Base-by-base conservation (phyloP, 2,113 vertebrate species). In the Pyxicephalus adspersus region DNA sequence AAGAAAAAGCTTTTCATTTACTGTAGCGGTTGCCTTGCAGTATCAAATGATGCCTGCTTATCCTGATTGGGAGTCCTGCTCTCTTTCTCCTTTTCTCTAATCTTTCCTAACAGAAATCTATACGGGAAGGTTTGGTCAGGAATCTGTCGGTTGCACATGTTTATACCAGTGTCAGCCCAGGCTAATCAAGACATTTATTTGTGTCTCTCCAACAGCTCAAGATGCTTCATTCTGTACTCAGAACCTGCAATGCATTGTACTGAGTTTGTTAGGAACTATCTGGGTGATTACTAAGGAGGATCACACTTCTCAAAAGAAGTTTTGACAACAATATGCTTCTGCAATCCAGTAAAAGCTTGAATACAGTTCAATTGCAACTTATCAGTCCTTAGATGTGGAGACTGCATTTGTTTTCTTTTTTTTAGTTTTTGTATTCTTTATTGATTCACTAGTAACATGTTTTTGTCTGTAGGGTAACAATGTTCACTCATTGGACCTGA, bases 1-100 rank as follows among this genome's bases (percentile, higher is more conserved):
- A 92, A 92, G 87, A 86, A 87, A 84, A 74, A 86, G 16, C 83
- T 84, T 87, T 90, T 88, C 78, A 68, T 84, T 73, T 0, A 58
- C 71, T 60, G 71, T 74, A 5, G 74, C 58, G 34, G 34, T 77
- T n/a, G 64, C 73, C 70, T 81, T 81, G 68, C 81, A 51, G 83
- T 89, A 84, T 91, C 86, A 80, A 83, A 87, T 89, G 86, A 86
- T 82, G 18, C 54, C 77, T 85, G 81, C 81, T 26, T 63, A 83
- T 87, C 85, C 52, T 2, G 3, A 54, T 82, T 82, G 52, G 64
- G 28, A 74, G 50, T 74, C 23, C 38, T 79, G 71, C 64, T 77
- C 81, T 84, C 31, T 64, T 85, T 65, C 77, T 54, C 5, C 26
- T 81, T 74, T 55, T 19, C 70, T 81, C 65, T 86, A 68, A 64